These are phyloP conservation scores for Melopsittacus undulatus DNA, from an alignment of 2,797 vertebrate species.

Conservation along the genomic window DNA sequence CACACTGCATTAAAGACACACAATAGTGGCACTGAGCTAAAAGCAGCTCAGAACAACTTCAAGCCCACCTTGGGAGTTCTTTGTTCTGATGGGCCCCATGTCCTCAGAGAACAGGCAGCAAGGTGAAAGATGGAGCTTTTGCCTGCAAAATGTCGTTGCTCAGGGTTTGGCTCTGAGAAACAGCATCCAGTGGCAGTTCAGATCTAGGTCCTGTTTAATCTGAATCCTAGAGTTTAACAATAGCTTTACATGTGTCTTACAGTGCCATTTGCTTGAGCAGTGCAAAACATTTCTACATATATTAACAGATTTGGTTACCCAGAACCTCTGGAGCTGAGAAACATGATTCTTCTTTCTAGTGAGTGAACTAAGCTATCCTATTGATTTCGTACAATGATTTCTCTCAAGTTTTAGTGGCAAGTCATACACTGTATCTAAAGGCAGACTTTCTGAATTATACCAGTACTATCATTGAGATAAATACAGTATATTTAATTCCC, in stretches of 20 bases:
- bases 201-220: background rate
- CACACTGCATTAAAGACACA: background rate
- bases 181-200: background rate
- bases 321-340: background rate
- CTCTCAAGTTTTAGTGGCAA: background rate
- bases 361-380: background rate
- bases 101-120: fast-evolving
- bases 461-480: background rate
- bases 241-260: background rate
- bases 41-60: background rate
- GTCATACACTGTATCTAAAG: background rate
- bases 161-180: background rate
- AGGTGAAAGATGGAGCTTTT: background rate
- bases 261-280: background rate
- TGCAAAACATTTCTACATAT: background rate
- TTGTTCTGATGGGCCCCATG: background rate
- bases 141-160: background rate
- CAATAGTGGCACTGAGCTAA: background rate
- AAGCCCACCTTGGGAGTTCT: background rate
- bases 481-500: background rate
- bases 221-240: background rate
- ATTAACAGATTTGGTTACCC: background rate
- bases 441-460: background rate
- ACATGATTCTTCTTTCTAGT: background rate
- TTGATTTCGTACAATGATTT: background rate